Percentiles rank a stretch among this genome's conserved stretches.
Evolutionary conservation across 2,113 vertebrate species (phyloP).

Genomic region (Pseudorhombus dupliciocellatus): DNA sequence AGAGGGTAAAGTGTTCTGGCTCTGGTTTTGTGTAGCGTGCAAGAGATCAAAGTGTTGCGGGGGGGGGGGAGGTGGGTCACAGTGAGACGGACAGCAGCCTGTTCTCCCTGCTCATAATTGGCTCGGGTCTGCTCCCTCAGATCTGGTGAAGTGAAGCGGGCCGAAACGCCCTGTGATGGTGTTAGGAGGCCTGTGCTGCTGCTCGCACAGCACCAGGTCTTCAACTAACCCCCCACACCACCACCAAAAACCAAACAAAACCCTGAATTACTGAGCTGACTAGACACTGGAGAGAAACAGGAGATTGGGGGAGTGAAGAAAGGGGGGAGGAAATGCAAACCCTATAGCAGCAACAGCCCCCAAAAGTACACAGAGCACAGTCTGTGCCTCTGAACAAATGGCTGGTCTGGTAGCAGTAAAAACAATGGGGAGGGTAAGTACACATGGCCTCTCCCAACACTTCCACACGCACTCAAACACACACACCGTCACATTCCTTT

Average conservation of each 20-base stretch:
- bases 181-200: conserved; percentile 62
- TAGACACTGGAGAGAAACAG: conserved; percentile 43
- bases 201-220: conserved; percentile 48
- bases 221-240: conserved; percentile 18
- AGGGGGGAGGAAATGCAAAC: conserved; percentile 42
- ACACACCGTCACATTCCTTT: conserved; percentile 59
- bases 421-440: conserved; percentile 74
- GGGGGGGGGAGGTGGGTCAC: conserved; percentile 52
- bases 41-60: conserved; percentile 72
- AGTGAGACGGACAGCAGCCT: conserved; percentile 67
- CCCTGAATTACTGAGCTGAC: conserved; percentile 48
- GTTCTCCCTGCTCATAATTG: conserved; percentile 73
- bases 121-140: conserved; percentile 72
- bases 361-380: conserved; percentile 56
- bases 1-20: conserved; percentile 66
- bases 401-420: conserved; percentile 69
- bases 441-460: conserved; percentile 66
- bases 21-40: conserved; percentile 68
- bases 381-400: conserved; percentile 69
- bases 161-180: conserved; percentile 72
- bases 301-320: conserved; percentile 27
- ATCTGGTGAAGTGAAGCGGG: conserved; percentile 77
- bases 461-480: conserved; percentile 39
- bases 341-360: conserved; percentile 50
- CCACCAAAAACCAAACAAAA: conserved; percentile 64